These are phyloP conservation scores for Cossypha niveicapilla DNA, from an alignment of 2,797 vertebrate species.

Conservation along the genomic window DNA sequence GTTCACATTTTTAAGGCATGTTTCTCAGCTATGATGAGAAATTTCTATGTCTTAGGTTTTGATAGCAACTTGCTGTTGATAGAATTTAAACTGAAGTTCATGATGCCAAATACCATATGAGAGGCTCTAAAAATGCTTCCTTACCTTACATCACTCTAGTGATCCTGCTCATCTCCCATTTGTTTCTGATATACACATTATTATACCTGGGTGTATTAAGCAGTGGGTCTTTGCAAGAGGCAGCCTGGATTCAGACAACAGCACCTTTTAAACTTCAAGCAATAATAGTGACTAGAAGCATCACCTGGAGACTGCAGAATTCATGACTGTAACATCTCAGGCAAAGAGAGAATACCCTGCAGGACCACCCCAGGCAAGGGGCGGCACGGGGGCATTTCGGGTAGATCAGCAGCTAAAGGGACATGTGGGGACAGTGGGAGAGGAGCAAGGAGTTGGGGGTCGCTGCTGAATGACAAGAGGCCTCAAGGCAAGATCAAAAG, in stretches of 20 bases:
- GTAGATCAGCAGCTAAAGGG: not conserved
- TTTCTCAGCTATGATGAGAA: not conserved
- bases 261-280: not conserved
- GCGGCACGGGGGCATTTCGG: fast-evolving
- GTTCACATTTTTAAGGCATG: not conserved
- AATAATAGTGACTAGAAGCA: not conserved
- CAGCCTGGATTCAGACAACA: not conserved
- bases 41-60: not conserved
- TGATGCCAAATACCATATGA: not conserved
- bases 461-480: not conserved
- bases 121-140: not conserved
- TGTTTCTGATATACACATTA: fast-evolving
- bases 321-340: not conserved
- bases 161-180: not conserved
- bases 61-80: not conserved
- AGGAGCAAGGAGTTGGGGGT: not conserved
- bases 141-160: not conserved
- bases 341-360: not conserved
- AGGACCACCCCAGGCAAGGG: not conserved
- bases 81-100: not conserved
- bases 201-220: not conserved
- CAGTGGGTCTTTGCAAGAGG: not conserved
- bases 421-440: fast-evolving
- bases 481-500: not conserved
- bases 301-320: not conserved